phyloP scores from a whole-genome alignment of 1,140 invertebrate genomes.

The Kradibia gibbosae region DNA sequence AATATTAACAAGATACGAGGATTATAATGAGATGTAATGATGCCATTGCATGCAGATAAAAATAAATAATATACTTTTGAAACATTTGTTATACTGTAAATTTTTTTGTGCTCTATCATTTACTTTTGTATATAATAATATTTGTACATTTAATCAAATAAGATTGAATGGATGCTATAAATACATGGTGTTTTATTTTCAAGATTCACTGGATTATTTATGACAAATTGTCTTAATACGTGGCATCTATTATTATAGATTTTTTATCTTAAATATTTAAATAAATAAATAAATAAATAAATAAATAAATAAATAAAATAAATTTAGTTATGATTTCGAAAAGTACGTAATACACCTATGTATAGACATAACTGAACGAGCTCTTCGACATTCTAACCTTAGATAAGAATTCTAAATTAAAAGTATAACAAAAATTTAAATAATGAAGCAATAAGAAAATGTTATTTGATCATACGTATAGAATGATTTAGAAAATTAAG shows the following conservation, averaged over 20 bases:
- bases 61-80: background rate
- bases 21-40: background rate
- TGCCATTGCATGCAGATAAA: no score
- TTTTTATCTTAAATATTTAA: background rate
- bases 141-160: constrained; percentile 1
- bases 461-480: background rate
- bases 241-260: background rate
- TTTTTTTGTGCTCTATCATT: constrained; percentile 9
- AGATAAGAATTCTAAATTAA: background rate
- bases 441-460: background rate
- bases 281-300: constrained; percentile 11
- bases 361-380: no score
- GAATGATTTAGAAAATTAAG: no score
- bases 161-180: background rate
- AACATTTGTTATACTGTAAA: constrained; percentile 19
- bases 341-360: background rate
- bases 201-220: background rate
- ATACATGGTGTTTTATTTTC: background rate
- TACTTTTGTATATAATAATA: background rate
- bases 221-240: background rate
- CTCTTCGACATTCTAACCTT: background rate
- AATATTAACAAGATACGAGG: background rate
- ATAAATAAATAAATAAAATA: constrained; percentile 3
- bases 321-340: background rate
- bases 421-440: background rate